phyloP scores from a whole-genome alignment of 2,888 invertebrate species.

The Acrobeloides nanus region DNA sequence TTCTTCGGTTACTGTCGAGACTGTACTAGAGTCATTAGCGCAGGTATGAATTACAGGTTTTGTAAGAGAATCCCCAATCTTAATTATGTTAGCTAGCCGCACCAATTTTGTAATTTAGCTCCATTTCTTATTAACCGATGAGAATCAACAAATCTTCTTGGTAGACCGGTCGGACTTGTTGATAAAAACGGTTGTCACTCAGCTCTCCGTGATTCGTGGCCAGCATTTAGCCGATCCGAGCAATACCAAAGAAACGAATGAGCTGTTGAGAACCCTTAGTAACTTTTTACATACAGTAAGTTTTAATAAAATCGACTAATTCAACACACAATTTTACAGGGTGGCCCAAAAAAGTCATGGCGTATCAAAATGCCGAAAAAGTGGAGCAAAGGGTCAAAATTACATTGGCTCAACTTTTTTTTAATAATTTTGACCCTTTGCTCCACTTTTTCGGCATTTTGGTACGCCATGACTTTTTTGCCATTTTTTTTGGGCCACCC shows the following conservation, averaged over 20 bases:
- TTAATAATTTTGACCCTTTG: too few relatives aligned
- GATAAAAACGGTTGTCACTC: conserved; percentile 26
- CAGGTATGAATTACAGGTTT: conserved; percentile 10
- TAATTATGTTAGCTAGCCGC: conserved; percentile 1
- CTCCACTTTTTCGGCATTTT: too few relatives aligned
- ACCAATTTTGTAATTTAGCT: conserved; percentile 12
- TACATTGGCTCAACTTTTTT: too few relatives aligned
- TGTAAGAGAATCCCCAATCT: background rate
- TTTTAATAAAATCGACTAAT: conserved; percentile 6
- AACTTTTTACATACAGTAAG: conserved; percentile 21
- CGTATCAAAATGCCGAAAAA: too few relatives aligned
- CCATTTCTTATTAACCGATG: conserved; percentile 15
- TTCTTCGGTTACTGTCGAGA: conserved; percentile 25
- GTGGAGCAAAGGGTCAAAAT: too few relatives aligned
- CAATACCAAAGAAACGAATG: conserved; percentile 16
- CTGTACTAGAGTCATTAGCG: conserved; percentile 29
- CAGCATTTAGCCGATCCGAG: conserved; percentile 19
- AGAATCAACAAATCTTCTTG: conserved; percentile 10
- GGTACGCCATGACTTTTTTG: too few relatives aligned
- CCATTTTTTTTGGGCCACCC: too few relatives aligned
- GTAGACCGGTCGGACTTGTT: conserved; percentile 21
- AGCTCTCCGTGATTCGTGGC: conserved; percentile 24
- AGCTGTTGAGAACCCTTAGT: conserved; percentile 21
- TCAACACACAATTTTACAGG: too few relatives aligned
- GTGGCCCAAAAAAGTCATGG: too few relatives aligned